Percentiles rank a stretch among this genome's conserved stretches.
Conservation (phyloP, 2,888 invertebrate genomes). For the Tillus elongatus region DNA sequence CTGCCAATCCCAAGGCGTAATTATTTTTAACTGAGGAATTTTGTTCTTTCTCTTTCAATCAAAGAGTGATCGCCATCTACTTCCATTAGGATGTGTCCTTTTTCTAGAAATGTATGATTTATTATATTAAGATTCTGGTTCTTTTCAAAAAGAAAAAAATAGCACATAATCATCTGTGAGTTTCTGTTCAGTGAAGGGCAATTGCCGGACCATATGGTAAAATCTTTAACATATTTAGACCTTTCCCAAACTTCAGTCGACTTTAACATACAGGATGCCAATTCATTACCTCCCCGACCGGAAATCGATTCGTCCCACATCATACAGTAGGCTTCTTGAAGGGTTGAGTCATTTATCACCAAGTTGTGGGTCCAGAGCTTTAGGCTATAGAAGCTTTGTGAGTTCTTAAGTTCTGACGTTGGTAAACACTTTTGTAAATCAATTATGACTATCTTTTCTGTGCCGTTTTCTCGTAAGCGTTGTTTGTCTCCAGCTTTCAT, state of each 20-base stretch:
- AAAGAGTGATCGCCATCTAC: too few relatives aligned
- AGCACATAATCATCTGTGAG: slow-evolving; percentile 12
- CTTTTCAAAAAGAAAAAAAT: slow-evolving; percentile 12
- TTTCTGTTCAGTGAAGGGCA: slow-evolving; percentile 12
- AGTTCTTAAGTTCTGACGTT: slow-evolving; percentile 16
- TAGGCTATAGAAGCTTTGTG: slow-evolving; percentile 18
- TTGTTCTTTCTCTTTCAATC: too few relatives aligned
- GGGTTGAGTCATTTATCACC: slow-evolving; percentile 13
- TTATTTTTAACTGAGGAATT: too few relatives aligned
- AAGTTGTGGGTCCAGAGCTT: slow-evolving; percentile 19
- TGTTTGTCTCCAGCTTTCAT: too few relatives aligned
- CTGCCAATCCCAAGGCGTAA: too few relatives aligned
- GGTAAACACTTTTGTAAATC: slow-evolving; percentile 21
- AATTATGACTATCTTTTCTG: too few relatives aligned
- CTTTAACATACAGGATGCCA: slow-evolving; percentile 22
- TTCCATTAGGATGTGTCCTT: slow-evolving; percentile 13
- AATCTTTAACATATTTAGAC: slow-evolving; percentile 10
- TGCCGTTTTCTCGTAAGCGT: too few relatives aligned
- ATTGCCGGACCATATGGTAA: slow-evolving; percentile 16
- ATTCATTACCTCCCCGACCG: slow-evolving; percentile 22
- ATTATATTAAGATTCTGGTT: slow-evolving; percentile 11
- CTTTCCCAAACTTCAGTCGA: too few relatives aligned
- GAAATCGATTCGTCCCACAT: slow-evolving; percentile 21
- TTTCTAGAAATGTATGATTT: slow-evolving; percentile 12
- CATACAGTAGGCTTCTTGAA: slow-evolving; percentile 14